Percentiles rank a stretch among this genome's conserved stretches.
Evolutionary conservation across 2,888 invertebrate genomes (phyloP).

Genomic region (Zygogramma bicolorata): DNA sequence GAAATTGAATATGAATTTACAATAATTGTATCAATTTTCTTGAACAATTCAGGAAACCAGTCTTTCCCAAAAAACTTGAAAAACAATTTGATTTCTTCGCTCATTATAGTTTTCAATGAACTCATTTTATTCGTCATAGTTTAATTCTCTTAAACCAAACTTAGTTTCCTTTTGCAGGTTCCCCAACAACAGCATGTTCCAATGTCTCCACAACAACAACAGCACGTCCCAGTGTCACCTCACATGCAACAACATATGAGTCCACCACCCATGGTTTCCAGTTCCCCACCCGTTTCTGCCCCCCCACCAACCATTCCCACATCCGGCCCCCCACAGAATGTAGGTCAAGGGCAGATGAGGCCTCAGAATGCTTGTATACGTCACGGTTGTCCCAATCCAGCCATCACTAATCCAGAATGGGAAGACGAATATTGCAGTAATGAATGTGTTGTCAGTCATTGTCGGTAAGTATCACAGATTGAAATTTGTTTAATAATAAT

Average conservation of each 20-base stretch:
- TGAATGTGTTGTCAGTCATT: slow-evolving; percentile 96
- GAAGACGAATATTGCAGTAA: slow-evolving; percentile 98
- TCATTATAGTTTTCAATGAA: too few relatives aligned
- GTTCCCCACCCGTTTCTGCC: slow-evolving; percentile 69
- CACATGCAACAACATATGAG: slow-evolving; percentile 67
- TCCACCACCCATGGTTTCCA: slow-evolving; percentile 68
- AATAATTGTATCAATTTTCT: too few relatives aligned
- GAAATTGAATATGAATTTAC: too few relatives aligned
- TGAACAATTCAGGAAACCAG: too few relatives aligned
- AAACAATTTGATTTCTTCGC: too few relatives aligned
- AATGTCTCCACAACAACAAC: slow-evolving; percentile 61
- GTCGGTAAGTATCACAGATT: slow-evolving; percentile 74
- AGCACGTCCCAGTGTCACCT: slow-evolving; percentile 60
- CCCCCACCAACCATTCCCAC: slow-evolving; percentile 65
- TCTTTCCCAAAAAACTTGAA: too few relatives aligned
- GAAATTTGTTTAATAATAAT: not conserved
- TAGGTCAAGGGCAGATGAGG: slow-evolving; percentile 59
- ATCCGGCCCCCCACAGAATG: slow-evolving; percentile 55
- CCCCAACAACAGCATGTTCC: slow-evolving; percentile 63
- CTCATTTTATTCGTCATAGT: not conserved
- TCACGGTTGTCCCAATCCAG: slow-evolving; percentile 90
- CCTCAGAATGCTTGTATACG: slow-evolving; percentile 79
- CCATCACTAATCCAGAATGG: slow-evolving; percentile 93
- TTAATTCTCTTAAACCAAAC: slow-evolving; percentile 2
- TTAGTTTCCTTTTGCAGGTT: slow-evolving; percentile 44